Evolutionary conservation across 2,113 vertebrate species (phyloP).

Genomic region (Echinops telfairi): DNA sequence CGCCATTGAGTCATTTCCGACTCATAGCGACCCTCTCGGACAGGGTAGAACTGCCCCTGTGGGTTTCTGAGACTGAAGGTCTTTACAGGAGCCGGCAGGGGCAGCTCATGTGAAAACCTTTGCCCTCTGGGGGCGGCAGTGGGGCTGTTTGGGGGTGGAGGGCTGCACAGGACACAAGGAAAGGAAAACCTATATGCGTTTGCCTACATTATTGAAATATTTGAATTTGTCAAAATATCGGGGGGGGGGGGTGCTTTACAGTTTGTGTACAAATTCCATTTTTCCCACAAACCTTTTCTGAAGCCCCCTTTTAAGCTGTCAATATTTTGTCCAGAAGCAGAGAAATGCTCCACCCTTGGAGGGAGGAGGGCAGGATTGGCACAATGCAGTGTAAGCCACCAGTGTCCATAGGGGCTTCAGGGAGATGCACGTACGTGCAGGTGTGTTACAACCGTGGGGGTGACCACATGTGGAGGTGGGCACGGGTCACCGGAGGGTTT

Average conservation of each 20-base stretch:
- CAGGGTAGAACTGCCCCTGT: too few species aligned
- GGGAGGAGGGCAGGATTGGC: too few species aligned
- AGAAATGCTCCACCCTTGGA: too few species aligned
- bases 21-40: neutral
- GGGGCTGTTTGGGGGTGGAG: neutral
- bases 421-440: neutral
- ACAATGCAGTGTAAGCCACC: neutral
- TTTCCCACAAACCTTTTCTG: too few species aligned
- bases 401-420: too few species aligned
- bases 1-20: neutral
- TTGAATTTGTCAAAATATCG: neutral
- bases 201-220: neutral
- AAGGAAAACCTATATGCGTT: neutral
- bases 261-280: too few species aligned
- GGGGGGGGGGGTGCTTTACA: neutral
- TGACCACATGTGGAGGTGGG: neutral
- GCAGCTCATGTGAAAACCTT: rapidly evolving
- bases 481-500: neutral
- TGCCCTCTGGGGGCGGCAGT: neutral
- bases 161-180: neutral
- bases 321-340: too few species aligned
- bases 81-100: neutral
- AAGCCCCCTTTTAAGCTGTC: too few species aligned
- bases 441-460: neutral
- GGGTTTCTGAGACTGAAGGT: too few species aligned